phyloP scores from a whole-genome alignment of 2,797 vertebrate species.

The Enteromius afrohamiltoni region DNA sequence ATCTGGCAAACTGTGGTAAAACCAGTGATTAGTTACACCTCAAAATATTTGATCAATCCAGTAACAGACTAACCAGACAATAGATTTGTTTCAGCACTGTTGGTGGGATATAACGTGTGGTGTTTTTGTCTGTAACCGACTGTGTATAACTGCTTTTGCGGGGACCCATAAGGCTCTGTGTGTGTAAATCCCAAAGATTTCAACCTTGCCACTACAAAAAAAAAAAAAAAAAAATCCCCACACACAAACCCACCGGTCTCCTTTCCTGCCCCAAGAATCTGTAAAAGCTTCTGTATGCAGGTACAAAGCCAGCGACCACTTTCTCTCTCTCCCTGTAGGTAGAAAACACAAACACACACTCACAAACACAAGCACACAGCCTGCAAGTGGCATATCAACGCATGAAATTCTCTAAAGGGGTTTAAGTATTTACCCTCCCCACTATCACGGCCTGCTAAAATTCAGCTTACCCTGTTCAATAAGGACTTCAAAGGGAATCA shows the following conservation, averaged over 20 bases:
- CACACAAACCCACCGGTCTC: constrained; percentile 64
- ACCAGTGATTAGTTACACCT: background rate
- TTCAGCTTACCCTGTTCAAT: constrained; percentile 98
- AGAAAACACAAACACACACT: constrained; percentile 66
- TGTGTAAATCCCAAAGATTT: background rate
- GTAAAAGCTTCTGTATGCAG: constrained; percentile 92
- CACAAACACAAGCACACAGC: constrained; percentile 67
- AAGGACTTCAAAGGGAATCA: constrained; percentile 97
- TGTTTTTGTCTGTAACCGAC: background rate
- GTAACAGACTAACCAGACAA: background rate
- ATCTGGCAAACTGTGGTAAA: background rate
- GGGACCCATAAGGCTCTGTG: background rate
- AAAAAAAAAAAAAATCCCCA: background rate
- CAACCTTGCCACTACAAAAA: background rate
- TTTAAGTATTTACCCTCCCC: constrained; percentile 99
- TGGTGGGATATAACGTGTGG: background rate
- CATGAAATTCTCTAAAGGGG: constrained; percentile 99
- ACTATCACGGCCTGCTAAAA: constrained; percentile 95
- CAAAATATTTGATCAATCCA: background rate
- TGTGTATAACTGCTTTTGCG: background rate
- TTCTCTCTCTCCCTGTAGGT: constrained; percentile 76
- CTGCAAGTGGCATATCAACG: constrained; percentile 91
- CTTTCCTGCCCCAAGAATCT: constrained; percentile 80
- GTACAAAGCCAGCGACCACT: constrained; percentile 89
- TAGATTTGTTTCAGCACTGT: background rate